Percentiles rank a stretch among this genome's conserved stretches.
phyloP scores from a whole-genome alignment of 2,888 invertebrate species.

The Drosophila pegasa region DNA sequence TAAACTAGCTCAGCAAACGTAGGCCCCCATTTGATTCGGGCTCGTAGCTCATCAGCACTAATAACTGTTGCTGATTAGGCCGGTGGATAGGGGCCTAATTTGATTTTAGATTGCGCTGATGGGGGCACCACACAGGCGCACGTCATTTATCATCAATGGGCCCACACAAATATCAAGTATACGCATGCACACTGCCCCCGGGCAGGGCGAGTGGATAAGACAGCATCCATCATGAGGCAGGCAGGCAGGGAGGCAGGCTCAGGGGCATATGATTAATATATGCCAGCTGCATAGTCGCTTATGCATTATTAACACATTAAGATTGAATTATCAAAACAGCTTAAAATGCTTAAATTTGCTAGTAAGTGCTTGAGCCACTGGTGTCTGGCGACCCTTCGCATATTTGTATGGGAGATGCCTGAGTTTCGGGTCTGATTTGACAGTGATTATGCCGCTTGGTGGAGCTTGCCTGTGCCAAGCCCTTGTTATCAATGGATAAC shows the following conservation, averaged over 20 bases:
- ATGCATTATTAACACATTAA: conserved; percentile 69
- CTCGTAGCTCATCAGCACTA: neutral
- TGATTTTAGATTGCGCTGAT: conserved; percentile 31
- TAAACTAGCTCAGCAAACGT: neutral
- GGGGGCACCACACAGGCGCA: neutral
- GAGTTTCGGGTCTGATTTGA: conserved; percentile 36
- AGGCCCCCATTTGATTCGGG: neutral
- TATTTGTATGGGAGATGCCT: conserved; percentile 29
- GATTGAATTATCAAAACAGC: conserved; percentile 42
- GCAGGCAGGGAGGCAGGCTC: conserved; percentile 22
- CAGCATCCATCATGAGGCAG: conserved; percentile 58
- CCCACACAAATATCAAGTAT: conserved; percentile 44
- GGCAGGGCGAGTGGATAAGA: conserved; percentile 11
- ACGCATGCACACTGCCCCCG: conserved; percentile 21
- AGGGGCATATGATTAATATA: conserved; percentile 60
- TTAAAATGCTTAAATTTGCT: conserved; percentile 40
- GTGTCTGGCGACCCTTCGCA: neutral
- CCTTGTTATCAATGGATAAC: conserved; percentile 24
- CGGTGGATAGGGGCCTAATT: conserved; percentile 35
- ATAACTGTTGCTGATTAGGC: conserved; percentile 6
- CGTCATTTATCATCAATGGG: conserved; percentile 54
- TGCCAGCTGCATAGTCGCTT: conserved; percentile 48
- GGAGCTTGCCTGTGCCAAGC: conserved; percentile 4
- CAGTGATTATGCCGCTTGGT: conserved; percentile 17
- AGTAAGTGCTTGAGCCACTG: neutral